Base-by-base conservation (phyloP, 2,888 invertebrate genomes). In the Acleris emargana region DNA sequence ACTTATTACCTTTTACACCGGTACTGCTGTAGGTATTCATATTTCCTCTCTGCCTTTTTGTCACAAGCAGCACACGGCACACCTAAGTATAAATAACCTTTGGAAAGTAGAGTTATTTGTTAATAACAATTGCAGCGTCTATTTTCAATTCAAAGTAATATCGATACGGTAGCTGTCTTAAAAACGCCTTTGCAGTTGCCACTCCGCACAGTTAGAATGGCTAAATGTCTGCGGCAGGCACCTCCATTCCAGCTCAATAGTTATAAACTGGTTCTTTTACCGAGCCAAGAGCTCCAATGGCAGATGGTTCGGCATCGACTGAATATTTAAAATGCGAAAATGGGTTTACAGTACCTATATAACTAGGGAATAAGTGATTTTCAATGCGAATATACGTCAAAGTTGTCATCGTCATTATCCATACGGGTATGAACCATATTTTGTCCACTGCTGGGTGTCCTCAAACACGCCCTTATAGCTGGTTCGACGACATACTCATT, bases 251-350 rank as follows among this genome's bases (percentile, higher is more conserved):
- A 68, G 66, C 73, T 74, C 76, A 74, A 77, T 77, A 76, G 77
- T 77, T 80, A 76, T 73, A 80, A 80, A 82, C 77, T 76, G 78
- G 75, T 76, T 77, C 77, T 80, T 82, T 73, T 75, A 74, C 69
- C 63, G 69, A 60, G 57, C 69, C 49, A 60, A 69, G 72, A 77
- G 75, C 70, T 71, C 72, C 72, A 74, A 73, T 71, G 51, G 71
- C 67, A 68, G 67, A 69, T 62, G 60, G 20, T 4, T 38, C 45
- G 2, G 45, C 45, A n/a, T 17, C 43, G 22, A 58, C 69, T 61
- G 63, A 50, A 70, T 72, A 71, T 71, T 64, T 64, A 58, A 59
- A 64, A 49, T 53, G 13, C 43, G 25, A 51, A 42, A 58, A 47
- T 57, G 25, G 57, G 57, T 47, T 58, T 54, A n/a, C n/a, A n/a